Base-by-base conservation (phyloP, 2,888 invertebrate species). In the Malthinus seriepunctatus region DNA sequence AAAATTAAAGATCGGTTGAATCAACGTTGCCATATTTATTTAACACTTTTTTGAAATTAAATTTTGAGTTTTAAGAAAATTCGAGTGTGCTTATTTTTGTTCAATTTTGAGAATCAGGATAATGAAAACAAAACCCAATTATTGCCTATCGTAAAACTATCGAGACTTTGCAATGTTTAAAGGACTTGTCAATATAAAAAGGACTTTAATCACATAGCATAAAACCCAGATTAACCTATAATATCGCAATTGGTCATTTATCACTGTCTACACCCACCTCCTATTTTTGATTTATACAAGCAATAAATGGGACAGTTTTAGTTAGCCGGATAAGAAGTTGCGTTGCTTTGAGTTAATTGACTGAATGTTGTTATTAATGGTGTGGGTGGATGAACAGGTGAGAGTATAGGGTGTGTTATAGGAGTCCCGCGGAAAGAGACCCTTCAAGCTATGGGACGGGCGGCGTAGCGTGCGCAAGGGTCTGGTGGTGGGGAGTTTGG, bases 361-460 rank as follows among this genome's bases (percentile, higher is more conserved):
- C 42, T 51, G 46, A 51, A 59, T 56, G 56, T 59, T 53, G 56
- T 52, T 48, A 50, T 56, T 60, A 59, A 56, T 56, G 49, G 54
- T 55, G 47, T 51, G 54, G 59, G 54, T 56, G 55, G 51, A 55
- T 56, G 60, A 60, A 60, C 60, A 62, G 56, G 62, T 62, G 58
- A 62, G 57, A 59, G 55, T 58, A 56, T 56, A 54, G 65, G 60
- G 64, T 72, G 76, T 73, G 76, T 84, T 83, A 63, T 85, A 93
- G 93, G 93, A 93, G 88, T 89, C 90, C 86, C 91, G 93, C 85
- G 91, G 91, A 87, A 93, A 93, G 88, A 91, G 93, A 87, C 93
- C 94, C 87, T 92, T 94, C 86, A 94, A 94, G 88, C 90, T 94
- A 89, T 94, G 94, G 94, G 93, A 94, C 87, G 90, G 93, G 83